Evolutionary conservation across 2,797 vertebrate species (phyloP), one percentile per base, ranked within the genome.

Genomic region (Nannoperca australis): DNA sequence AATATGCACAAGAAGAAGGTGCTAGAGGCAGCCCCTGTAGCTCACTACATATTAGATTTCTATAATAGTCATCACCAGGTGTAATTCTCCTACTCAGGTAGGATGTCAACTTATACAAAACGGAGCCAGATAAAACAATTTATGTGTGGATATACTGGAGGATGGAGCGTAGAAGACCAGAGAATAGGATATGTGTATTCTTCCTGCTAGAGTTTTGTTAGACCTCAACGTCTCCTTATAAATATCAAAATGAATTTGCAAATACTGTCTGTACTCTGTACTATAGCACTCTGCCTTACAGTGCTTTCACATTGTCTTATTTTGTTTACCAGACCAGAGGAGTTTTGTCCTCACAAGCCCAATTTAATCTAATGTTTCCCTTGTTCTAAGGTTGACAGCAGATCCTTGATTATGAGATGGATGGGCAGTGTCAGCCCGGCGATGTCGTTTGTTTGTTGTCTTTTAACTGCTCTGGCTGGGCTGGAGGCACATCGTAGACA

Each of bases 151-250:
- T 27, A 60, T 36, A 7, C 14, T 24, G 14, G 30, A 44, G 32
- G 66, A 17, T 30, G 54, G 32, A 30, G 32, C 32, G 34, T 10
- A 20, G 12, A 49, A 18, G 24, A 38, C 24, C 1, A 60, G 13
- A 45, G 6, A 61, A 36, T 2, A 20, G 11, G 1, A 49, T 55
- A 6, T 32, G 18, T 71, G 22, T 68, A 3, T 53, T 65, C 36
- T 30, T 73, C 22, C n/a, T 54, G 7, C 14, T 47, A 2, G 18
- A 40, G 47, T 32, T 75, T 18, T 60, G 40, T 49, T 51, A 42
- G 17, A 27, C 32, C 30, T 60, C 32, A 75, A 50, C 58, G 65
- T 85, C 54, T 47, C 15, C 47, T 71, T 32, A 3, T 14, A 17
- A 51, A 49, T 20, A 42, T 10, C 42, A 34, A 12, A 34, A 44